phyloP scores from a whole-genome alignment of 1,140 invertebrate species.

The Zaprionus davidi region DNA sequence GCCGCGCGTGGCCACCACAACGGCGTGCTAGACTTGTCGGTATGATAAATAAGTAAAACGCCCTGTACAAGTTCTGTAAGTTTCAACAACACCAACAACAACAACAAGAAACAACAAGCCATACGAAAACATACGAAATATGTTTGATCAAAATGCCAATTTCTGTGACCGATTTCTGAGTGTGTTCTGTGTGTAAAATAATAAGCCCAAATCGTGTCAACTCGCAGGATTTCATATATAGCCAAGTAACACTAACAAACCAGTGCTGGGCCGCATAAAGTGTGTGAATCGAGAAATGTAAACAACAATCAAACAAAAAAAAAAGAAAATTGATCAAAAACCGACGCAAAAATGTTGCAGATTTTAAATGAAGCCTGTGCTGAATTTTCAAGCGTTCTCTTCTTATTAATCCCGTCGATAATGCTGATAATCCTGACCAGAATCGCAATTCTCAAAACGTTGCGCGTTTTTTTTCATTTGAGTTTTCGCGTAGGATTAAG shows the following conservation, averaged over 20 bases:
- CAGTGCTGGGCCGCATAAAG: constrained; percentile 58
- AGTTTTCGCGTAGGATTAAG: constrained; percentile 76
- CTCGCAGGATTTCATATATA: constrained; percentile 50
- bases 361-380: constrained; percentile 53
- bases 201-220: constrained; percentile 23
- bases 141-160: constrained; percentile 34
- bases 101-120: constrained; percentile 40
- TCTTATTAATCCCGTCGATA: constrained; percentile 46
- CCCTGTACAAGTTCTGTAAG: constrained; percentile 85
- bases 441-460: constrained; percentile 23
- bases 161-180: constrained; percentile 48
- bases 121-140: constrained; percentile 36
- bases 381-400: constrained; percentile 49
- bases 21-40: constrained; percentile 84
- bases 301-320: constrained; percentile 32
- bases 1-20: constrained; percentile 84
- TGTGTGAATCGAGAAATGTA: constrained; percentile 42
- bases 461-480: constrained; percentile 73
- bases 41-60: constrained; percentile 85
- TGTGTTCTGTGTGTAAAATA: constrained; percentile 59
- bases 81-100: constrained; percentile 57
- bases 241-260: constrained; percentile 58
- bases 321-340: constrained; percentile 12
- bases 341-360: constrained; percentile 44
- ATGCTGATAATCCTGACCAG: constrained; percentile 15